Percentiles rank a stretch among this genome's conserved stretches.
These are phyloP conservation scores for Porites evermanni DNA, from an alignment of 92 coral and sea anemone species.

Conservation along the genomic window DNA sequence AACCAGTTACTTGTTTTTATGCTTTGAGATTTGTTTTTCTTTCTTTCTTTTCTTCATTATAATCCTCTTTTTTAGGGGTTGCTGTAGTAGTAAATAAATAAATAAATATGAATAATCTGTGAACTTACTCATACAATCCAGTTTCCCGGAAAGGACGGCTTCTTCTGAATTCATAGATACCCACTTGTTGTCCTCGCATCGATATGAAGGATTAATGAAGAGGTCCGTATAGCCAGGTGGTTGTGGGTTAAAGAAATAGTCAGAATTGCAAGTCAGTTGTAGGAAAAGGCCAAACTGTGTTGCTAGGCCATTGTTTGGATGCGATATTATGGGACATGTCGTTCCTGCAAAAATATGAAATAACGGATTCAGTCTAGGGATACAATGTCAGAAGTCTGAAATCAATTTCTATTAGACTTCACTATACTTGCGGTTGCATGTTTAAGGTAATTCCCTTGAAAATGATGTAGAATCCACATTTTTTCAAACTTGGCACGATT, in stretches of 20 bases:
- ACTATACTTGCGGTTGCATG: too few relatives aligned
- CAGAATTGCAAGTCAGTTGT: constrained; percentile 54
- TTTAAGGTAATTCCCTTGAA: too few relatives aligned
- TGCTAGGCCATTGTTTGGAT: constrained; percentile 75
- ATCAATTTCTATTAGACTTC: too few relatives aligned
- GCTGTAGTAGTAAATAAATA: too few relatives aligned
- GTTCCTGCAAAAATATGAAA: constrained; percentile 22
- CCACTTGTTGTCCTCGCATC: constrained; percentile 28
- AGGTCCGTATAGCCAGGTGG: constrained; percentile 43
- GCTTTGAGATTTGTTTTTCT: too few relatives aligned
- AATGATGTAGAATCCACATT: too few relatives aligned
- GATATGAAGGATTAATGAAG: constrained; percentile 9
- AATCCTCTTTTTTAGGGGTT: too few relatives aligned
- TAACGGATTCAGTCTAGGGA: not conserved
- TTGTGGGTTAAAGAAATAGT: constrained; percentile 75
- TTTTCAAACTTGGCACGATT: too few relatives aligned
- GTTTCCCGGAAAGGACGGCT: constrained; percentile 57
- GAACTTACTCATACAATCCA: constrained; percentile 81
- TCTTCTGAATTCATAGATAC: not conserved
- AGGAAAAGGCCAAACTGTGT: not conserved
- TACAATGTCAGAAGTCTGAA: too few relatives aligned
- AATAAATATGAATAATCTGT: too few relatives aligned
- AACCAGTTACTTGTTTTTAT: too few relatives aligned
- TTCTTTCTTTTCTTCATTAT: too few relatives aligned
- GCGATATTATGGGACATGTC: constrained; percentile 37